Conservation (phyloP, 64 coral and sea anemone species). For the Exaiptasia diaphana region DNA sequence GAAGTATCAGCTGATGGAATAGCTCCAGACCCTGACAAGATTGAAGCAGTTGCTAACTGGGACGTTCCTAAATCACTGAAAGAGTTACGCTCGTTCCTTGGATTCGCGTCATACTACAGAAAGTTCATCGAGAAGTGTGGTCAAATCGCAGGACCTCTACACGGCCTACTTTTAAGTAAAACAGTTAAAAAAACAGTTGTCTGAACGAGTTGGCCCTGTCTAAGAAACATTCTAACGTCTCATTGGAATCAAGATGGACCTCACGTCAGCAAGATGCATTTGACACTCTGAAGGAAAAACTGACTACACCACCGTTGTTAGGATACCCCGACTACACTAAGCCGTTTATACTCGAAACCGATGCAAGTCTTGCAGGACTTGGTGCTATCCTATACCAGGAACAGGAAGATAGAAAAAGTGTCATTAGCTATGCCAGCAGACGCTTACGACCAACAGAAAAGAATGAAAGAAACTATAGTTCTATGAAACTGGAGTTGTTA, state of each 20-base stretch:
- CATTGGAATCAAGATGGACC: not conserved
- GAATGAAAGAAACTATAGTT: not conserved
- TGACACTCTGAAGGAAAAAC: slow-evolving; percentile 21
- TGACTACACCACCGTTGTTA: slow-evolving; percentile 42
- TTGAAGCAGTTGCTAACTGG: slow-evolving; percentile 16
- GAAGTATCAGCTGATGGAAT: slow-evolving; percentile 20
- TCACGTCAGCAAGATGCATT: slow-evolving; percentile 20
- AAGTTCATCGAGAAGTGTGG: slow-evolving; percentile 10
- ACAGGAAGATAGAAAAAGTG: not conserved
- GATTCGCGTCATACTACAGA: slow-evolving; percentile 28
- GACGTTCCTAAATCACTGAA: not conserved
- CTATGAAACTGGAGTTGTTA: slow-evolving; percentile 36
- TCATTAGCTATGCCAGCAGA: slow-evolving; percentile 50
- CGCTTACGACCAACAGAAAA: slow-evolving; percentile 22
- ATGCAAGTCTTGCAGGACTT: slow-evolving; percentile 29
- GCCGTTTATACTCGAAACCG: slow-evolving; percentile 47
- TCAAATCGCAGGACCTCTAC: slow-evolving; percentile 28
- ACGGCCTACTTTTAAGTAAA: slow-evolving; percentile 38
- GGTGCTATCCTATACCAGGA: slow-evolving; percentile 53
- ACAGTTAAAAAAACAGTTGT: slow-evolving; percentile 23
- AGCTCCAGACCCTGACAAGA: slow-evolving; percentile 21
- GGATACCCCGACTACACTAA: slow-evolving; percentile 56
- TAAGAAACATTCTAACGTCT: not conserved
- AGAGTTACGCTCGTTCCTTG: slow-evolving; percentile 33
- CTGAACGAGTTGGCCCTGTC: not conserved